Percentiles rank a stretch among this genome's conserved stretches.
Evolutionary conservation across 2,888 invertebrate species (phyloP).

Genomic region (Polymixis lichenea): DNA sequence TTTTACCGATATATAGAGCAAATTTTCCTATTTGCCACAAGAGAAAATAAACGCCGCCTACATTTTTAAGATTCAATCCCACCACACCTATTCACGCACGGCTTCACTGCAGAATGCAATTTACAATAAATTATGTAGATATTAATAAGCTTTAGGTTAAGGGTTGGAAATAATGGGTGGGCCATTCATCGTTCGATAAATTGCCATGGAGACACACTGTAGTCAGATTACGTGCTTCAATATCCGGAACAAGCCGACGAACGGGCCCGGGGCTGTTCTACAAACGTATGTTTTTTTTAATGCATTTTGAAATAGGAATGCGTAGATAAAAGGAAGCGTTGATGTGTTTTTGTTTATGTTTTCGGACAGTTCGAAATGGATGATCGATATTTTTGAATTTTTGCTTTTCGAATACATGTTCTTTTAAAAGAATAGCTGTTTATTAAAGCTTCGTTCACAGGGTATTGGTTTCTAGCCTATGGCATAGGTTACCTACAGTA

Average conservation of each 20-base stretch:
- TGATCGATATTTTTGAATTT: constrained; percentile 28
- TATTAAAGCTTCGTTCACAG: background rate
- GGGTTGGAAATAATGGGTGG: constrained; percentile 87
- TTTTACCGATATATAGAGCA: background rate
- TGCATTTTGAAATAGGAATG: constrained; percentile 60
- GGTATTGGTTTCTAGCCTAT: background rate
- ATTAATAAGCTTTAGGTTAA: constrained; percentile 90
- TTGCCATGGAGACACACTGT: constrained; percentile 88
- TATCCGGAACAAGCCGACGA: constrained; percentile 85
- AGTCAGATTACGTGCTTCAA: constrained; percentile 90
- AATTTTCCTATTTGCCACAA: constrained; percentile 1
- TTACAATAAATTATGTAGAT: constrained; percentile 90
- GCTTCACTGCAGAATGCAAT: constrained; percentile 87
- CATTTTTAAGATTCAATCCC: constrained; percentile 67
- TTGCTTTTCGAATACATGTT: constrained; percentile 9
- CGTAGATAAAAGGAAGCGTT: constrained; percentile 59
- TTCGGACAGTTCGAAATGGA: constrained; percentile 35
- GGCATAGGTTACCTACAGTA: background rate
- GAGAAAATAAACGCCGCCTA: constrained; percentile 30
- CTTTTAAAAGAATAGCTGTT: background rate
- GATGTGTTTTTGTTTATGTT: constrained; percentile 61
- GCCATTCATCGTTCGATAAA: constrained; percentile 90
- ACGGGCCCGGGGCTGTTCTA: constrained; percentile 61
- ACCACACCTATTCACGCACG: constrained; percentile 78
- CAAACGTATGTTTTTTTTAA: constrained; percentile 62